Evolutionary conservation across 2,888 invertebrate species (phyloP).

Genomic region (Erebia palarica): DNA sequence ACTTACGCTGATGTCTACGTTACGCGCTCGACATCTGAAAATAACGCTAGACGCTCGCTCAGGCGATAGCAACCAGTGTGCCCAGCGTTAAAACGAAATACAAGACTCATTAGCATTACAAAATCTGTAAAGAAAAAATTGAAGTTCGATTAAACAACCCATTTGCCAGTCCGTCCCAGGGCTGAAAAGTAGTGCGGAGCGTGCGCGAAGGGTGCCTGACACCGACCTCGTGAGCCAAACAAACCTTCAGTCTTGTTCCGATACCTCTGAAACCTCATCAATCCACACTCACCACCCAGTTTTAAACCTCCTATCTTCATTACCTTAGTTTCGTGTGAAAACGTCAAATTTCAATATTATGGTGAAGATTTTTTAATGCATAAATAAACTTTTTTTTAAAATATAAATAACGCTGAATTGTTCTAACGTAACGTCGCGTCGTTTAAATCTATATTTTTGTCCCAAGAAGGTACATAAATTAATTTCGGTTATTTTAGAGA

Average conservation of each 20-base stretch:
- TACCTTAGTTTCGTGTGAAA: neutral
- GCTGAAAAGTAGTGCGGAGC: conserved; percentile 40
- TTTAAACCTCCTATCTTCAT: neutral
- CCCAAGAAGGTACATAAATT: too few relatives aligned
- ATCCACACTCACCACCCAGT: neutral
- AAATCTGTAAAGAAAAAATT: conserved; percentile 9
- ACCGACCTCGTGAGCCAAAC: conserved; percentile 41
- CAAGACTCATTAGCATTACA: neutral
- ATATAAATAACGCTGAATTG: too few relatives aligned
- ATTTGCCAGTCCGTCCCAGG: conserved; percentile 28
- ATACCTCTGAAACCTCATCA: conserved; percentile 15
- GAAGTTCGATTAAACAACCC: conserved; percentile 34
- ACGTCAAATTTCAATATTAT: neutral
- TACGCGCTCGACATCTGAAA: too few relatives aligned
- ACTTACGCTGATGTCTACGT: too few relatives aligned
- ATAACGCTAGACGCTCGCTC: too few relatives aligned
- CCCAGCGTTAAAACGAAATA: too few relatives aligned
- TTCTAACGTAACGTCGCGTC: too few relatives aligned
- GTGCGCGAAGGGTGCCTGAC: conserved; percentile 46
- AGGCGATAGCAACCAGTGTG: too few relatives aligned
- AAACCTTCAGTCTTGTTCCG: conserved; percentile 22
- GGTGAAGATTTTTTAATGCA: too few relatives aligned
- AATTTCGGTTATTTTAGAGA: too few relatives aligned
- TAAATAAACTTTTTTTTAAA: too few relatives aligned
- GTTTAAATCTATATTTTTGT: too few relatives aligned